Evolutionary conservation across 2,797 vertebrate genomes (phyloP), one percentile per base, ranked within the genome.

Genomic region (Pipistrellus kuhlii): DNA sequence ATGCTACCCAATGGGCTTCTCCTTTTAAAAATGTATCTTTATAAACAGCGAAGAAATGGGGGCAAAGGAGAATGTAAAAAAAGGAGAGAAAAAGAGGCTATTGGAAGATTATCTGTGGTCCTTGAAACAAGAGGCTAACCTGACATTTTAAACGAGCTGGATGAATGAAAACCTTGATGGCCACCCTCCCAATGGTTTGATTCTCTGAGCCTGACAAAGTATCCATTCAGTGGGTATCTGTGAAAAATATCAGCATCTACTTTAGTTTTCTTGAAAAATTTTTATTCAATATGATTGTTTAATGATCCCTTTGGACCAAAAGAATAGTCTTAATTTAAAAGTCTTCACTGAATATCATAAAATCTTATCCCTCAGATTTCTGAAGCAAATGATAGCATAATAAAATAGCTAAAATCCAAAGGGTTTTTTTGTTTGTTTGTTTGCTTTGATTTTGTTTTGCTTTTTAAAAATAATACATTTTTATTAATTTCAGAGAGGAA

Each of bases 191-290:
- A 21, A 55, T 20, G 32, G n/a, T 8, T 41, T 59, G 68, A 73
- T 18, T 66, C n/a, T 73, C 41, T 71, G 62, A 35, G 82, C 48
- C 51, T 81, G 48, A 38, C n/a, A 76, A 62, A 59, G 23, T 71
- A 27, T 69, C 41, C 15, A n/a, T 55, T 62, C 11, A 57, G n/a
- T 12, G 14, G n/a, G n/a, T 32, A 21, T 87, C 15, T 81, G 23
- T 41, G 35, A 35, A 35, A 38, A 57, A 80, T 30, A 62, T 10
- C 15, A 76, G 27, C 46, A 69, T 46, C 8, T 86, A 41, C 25
- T 69, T 90, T 95, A 51, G 35, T 69, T 90, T 96, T 75, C 66
- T 92, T 51, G 73, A 41, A 75, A 85, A 86, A 46, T 59, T 10
- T 2, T 64, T 76, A 72, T 15, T 84, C 72, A 64, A 35, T 0